Percentiles rank a stretch among this genome's conserved stretches.
Evolutionary conservation across 2,888 invertebrate species (phyloP).

Genomic region (Megalurothrips usitatus): DNA sequence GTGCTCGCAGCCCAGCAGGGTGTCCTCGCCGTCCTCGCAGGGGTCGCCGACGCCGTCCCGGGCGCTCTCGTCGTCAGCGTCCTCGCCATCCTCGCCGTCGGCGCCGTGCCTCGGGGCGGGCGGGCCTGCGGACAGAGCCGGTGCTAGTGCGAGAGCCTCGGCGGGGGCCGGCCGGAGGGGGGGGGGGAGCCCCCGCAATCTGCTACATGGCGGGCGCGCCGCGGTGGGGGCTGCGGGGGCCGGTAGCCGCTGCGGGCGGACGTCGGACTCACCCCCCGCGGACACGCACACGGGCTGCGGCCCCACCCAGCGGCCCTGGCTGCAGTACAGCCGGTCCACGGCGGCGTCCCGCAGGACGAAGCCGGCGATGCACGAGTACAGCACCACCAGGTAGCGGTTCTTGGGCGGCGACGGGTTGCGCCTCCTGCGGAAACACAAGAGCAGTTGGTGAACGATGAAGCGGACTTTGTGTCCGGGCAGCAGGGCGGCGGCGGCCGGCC

Average conservation of each 20-base stretch:
- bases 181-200: too few species aligned
- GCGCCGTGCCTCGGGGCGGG: neutral
- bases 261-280: conserved; percentile 39
- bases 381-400: conserved; percentile 54
- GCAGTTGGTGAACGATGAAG: too few species aligned
- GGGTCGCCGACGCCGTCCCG: conserved; percentile 30
- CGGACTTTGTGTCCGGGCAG: too few species aligned
- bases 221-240: too few species aligned
- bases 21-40: conserved; percentile 27
- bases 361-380: conserved; percentile 54
- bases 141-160: too few species aligned
- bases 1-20: conserved; percentile 49
- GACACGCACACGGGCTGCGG: conserved; percentile 50
- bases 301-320: conserved; percentile 55
- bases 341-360: conserved; percentile 50
- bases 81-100: conserved; percentile 8
- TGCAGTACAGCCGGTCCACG: conserved; percentile 54
- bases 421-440: conserved; percentile 30
- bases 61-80: conserved; percentile 30
- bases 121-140: neutral
- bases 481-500: neutral
- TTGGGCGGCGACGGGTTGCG: conserved; percentile 37
- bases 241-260: too few species aligned
- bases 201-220: too few species aligned
- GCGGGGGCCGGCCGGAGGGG: too few species aligned